Evolutionary conservation across 1,140 invertebrate species (phyloP).

Genomic region (Zaprionus kolodkinae): DNA sequence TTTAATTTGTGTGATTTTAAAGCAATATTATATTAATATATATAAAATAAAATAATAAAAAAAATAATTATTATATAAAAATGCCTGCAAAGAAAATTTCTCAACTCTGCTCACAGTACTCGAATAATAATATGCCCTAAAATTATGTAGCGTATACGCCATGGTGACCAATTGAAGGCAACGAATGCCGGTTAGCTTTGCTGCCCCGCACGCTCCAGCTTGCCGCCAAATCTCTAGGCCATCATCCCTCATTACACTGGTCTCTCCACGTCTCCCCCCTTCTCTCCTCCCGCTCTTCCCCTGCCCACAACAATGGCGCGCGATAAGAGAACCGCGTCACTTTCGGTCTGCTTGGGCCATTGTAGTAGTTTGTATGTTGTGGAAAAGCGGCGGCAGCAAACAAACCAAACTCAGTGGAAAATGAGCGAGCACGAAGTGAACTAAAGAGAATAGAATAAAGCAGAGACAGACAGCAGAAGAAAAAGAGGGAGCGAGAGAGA

Average conservation of each 20-base stretch:
- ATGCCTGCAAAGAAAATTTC: no score
- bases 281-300: neutral
- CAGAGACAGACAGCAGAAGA: neutral
- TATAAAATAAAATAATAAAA: no score
- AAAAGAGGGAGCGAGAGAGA: neutral
- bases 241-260: conserved; percentile 35
- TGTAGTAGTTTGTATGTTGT: conserved; percentile 29
- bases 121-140: neutral
- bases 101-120: no score
- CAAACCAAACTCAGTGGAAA: conserved; percentile 54
- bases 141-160: conserved; percentile 21
- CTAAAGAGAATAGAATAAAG: conserved; percentile 26
- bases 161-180: conserved; percentile 37
- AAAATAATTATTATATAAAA: no score
- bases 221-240: conserved; percentile 11
- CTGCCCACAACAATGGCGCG: conserved; percentile 43
- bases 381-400: conserved; percentile 39
- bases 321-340: conserved; percentile 46
- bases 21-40: no score
- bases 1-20: no score
- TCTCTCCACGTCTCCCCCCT: neutral
- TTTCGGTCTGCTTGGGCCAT: conserved; percentile 43
- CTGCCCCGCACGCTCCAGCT: neutral
- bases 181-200: neutral
- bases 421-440: conserved; percentile 45